Evolutionary conservation across 1,140 invertebrate genomes (phyloP).

Genomic region (Gryon sp.): DNA sequence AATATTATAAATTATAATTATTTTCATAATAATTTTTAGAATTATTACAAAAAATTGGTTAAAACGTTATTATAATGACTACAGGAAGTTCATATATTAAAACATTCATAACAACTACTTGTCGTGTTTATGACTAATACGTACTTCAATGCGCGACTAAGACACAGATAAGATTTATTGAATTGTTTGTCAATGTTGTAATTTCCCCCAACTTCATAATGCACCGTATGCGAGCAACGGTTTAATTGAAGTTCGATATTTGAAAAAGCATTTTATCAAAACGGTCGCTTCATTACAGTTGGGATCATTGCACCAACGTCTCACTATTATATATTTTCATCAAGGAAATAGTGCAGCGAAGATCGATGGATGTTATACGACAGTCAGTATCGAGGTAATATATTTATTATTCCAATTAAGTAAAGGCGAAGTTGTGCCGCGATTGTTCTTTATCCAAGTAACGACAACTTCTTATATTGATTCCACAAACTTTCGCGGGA

Average conservation of each 20-base stretch:
- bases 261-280: slow-evolving; percentile 21
- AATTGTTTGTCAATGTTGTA: too few relatives aligned
- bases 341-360: slow-evolving; percentile 1
- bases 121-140: too few relatives aligned
- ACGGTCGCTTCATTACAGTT: slow-evolving; percentile 25
- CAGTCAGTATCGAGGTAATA: slow-evolving; percentile 49
- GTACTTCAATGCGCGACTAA: too few relatives aligned
- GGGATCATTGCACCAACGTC: slow-evolving; percentile 16
- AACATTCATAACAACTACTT: too few relatives aligned
- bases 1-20: too few relatives aligned
- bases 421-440: slow-evolving; percentile 46
- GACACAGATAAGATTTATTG: too few relatives aligned
- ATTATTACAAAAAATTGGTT: too few relatives aligned
- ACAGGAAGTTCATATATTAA: too few relatives aligned
- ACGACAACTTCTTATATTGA: slow-evolving; percentile 40
- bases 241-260: slow-evolving; percentile 27
- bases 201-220: slow-evolving; percentile 3
- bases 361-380: slow-evolving; percentile 32
- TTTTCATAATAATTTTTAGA: too few relatives aligned
- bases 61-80: too few relatives aligned
- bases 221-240: not conserved
- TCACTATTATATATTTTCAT: slow-evolving; percentile 31
- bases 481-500: slow-evolving; percentile 41
- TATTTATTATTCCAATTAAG: slow-evolving; percentile 63
- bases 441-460: slow-evolving; percentile 47